phyloP scores from a whole-genome alignment of 2,113 vertebrate species.

The Trogon surrucura region DNA sequence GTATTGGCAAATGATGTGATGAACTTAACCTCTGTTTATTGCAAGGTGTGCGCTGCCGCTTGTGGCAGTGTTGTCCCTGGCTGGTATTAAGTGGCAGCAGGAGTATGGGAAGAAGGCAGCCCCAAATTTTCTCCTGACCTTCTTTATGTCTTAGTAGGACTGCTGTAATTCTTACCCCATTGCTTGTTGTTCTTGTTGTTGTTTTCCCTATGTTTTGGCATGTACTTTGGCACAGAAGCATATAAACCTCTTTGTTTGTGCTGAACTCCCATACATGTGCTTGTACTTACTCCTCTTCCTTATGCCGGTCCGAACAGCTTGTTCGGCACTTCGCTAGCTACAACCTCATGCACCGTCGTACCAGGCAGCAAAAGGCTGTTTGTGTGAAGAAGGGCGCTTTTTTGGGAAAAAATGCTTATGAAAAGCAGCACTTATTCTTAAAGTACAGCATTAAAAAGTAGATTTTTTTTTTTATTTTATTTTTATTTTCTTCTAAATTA shows the following conservation, averaged over 20 bases:
- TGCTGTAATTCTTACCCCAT: neutral
- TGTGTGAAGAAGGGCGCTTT: neutral
- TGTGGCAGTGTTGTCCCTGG: constrained; percentile 16
- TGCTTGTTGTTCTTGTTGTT: neutral
- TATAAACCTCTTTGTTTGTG: neutral
- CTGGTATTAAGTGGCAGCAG: constrained; percentile 27
- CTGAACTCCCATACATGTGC: neutral
- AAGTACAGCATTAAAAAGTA: neutral
- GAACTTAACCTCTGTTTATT: neutral
- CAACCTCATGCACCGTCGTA: rapidly evolving
- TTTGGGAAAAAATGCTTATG: neutral
- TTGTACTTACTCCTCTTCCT: neutral
- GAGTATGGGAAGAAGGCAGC: constrained; percentile 1
- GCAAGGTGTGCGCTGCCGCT: neutral
- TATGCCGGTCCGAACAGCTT: neutral
- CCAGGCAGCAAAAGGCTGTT: neutral
- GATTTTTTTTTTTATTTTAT: neutral
- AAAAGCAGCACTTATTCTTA: neutral
- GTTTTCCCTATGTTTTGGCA: neutral
- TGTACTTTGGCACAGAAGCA: neutral
- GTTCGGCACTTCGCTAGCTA: neutral
- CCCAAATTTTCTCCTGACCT: neutral
- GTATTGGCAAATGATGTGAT: neutral
- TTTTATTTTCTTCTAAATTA: neutral
- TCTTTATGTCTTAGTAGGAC: constrained; percentile 27